These are phyloP conservation scores for Hystrix cristata DNA, from an alignment of 2,113 vertebrate genomes.

Conservation along the genomic window DNA sequence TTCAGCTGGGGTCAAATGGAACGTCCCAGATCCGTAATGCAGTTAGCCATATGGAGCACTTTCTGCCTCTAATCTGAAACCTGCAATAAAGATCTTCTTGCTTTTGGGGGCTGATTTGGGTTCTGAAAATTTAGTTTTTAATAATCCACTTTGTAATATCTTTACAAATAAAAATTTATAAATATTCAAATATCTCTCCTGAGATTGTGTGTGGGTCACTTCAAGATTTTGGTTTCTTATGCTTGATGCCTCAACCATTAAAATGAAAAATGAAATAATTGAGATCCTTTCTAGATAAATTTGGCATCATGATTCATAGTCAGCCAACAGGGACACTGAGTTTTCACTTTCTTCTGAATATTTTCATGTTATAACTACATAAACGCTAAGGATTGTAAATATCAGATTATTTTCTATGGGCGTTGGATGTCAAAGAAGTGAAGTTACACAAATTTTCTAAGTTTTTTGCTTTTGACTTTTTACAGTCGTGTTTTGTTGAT, in stretches of 20 bases:
- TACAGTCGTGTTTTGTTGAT: not conserved
- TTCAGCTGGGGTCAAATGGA: not conserved
- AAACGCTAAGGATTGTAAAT: not conserved
- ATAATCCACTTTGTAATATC: not conserved
- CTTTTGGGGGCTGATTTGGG: conserved; percentile 38
- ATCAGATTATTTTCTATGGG: not conserved
- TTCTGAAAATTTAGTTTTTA: conserved; percentile 44
- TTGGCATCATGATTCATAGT: not conserved
- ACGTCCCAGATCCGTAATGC: not conserved
- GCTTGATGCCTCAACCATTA: not conserved
- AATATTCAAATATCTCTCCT: not conserved
- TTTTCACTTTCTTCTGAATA: conserved; percentile 42
- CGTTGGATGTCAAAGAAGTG: not conserved
- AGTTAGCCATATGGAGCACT: conserved; percentile 28
- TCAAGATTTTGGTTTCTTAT: not conserved
- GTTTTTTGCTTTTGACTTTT: conserved; percentile 57
- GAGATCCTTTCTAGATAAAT: not conserved
- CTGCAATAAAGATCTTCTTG: conserved; percentile 1
- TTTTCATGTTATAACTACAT: conserved; percentile 3
- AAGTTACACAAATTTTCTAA: not conserved
- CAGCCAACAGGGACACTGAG: not conserved
- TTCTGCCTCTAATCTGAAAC: conserved; percentile 25
- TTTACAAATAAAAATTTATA: conserved; percentile 32
- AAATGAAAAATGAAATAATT: not conserved
- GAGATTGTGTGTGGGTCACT: not conserved